Base-by-base conservation (phyloP, 2,113 vertebrate species). In the Sitta europaea region DNA sequence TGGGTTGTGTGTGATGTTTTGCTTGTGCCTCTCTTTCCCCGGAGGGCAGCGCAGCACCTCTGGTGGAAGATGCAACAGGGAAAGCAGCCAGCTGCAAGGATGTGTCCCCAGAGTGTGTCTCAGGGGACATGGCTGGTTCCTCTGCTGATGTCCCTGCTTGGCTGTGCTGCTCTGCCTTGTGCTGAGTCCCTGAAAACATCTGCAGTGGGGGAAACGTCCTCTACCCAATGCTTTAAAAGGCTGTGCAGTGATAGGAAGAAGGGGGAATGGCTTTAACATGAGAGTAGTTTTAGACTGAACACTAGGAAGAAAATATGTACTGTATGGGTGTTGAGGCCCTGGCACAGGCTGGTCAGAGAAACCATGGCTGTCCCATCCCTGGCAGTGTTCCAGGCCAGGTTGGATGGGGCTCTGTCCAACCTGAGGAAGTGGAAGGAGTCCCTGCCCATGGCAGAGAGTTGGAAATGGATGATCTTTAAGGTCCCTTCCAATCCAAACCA, bases 61-160 rank as follows among this genome's bases (percentile, higher is more conserved):
- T 83, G 58, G 71, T 54, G 89, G 63, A 43, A 29, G 66, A 78
- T 2, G 11, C 33, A 47, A 42, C 6, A 61, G 35, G 50, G 57
- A 71, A 74, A 78, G 31, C 54, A 79, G 9, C 17, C 58, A 83
- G 63, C 27, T 65, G 63, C 42, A n/a, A 27, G n/a, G 84, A 59
- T 27, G 28, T 9, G 71, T 65, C 50, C 71, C 75, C 42, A 65
- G 0, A 71, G 5, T 2, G 8, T 27, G 45, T 28, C 31, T 74
- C 48, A 16, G 47, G 33, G 73, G 71, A 85, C 65, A 33, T 1
- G 21, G 24, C 13, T 3, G 6, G 19, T 19, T 57, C 11, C 45
- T 57, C 62, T 2, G 1, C 23, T 27, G n/a, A 3, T 72, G n/a
- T 65, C 27, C 51, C 35, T 5, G 0, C 5, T 50, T 5, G 4